phyloP scores from a whole-genome alignment of 2,888 invertebrate species.

The Zonitis immaculata region DNA sequence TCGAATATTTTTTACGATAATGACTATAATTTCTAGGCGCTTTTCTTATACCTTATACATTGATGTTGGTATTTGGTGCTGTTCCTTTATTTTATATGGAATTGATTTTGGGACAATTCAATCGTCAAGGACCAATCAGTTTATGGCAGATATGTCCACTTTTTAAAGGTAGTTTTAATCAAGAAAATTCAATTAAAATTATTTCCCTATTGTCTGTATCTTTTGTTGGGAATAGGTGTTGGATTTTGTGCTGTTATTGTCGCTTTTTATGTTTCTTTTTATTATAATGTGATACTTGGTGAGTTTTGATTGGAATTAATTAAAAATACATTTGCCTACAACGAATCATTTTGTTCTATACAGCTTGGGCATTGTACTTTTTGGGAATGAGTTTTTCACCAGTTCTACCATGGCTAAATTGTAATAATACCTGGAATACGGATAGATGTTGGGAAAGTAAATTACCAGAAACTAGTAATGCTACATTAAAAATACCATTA shows the following conservation, averaged over 20 bases:
- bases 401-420: constrained; percentile 75
- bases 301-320: constrained; percentile 32
- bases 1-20: neutral
- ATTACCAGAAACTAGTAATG: constrained; percentile 28
- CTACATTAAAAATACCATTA: constrained; percentile 34
- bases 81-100: constrained; percentile 78
- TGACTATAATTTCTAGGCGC: constrained; percentile 54
- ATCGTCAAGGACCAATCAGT: constrained; percentile 70
- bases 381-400: constrained; percentile 63
- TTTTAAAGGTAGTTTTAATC: constrained; percentile 62
- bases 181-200: neutral
- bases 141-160: constrained; percentile 80
- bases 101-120: constrained; percentile 70
- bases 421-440: constrained; percentile 79
- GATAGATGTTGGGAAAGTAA: constrained; percentile 60
- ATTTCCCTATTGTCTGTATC: too few relatives aligned
- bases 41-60: constrained; percentile 68
- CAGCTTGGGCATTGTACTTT: constrained; percentile 74
- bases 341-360: constrained; percentile 4
- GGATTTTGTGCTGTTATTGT: constrained; percentile 76
- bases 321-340: neutral
- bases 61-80: constrained; percentile 72
- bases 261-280: constrained; percentile 75
- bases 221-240: constrained; percentile 66
- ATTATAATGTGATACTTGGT: constrained; percentile 82